Base-by-base conservation (phyloP, 2,888 invertebrate species). In the Pyrgus malvae region DNA sequence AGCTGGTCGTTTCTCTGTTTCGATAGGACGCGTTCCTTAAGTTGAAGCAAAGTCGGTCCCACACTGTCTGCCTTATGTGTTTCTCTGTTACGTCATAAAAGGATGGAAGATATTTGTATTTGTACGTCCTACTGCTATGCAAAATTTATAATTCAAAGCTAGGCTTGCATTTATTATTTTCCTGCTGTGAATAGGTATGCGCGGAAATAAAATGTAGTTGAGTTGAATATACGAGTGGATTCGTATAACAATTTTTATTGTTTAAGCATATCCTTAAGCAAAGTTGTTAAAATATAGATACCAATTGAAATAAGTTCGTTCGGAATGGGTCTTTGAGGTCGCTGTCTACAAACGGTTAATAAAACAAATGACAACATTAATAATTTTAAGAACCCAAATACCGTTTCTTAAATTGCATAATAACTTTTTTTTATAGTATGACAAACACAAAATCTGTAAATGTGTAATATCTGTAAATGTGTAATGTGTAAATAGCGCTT, bases 61-160 rank as follows among this genome's bases (percentile, higher is more conserved):
- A 83, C 78, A 81, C 78, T 83, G 83, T 86, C 88, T 87, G 77
- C 70, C 72, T 78, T 77, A 78, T 78, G 78, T 76, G 74, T 70
- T n/a, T 65, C 59, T 63, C 66, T 78, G 78, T 53, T 53, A 81
- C 73, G 79, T 80, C 78, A 83, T 57, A 57, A 17, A 58, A 60
- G 53, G 35, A 49, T 58, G 61, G 12, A 57, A 57, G 57, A 62
- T 56, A 61, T 62, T 54, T 46, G 45, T 38, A 38, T 45, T 53
- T 45, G 45, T 23, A 45, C 11, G 57, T 59, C 53, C 45, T 53
- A 56, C 60, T 58, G 56, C 23, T 53, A 46, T 53, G 53, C 38
- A 53, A 53, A 53, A 23, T 53, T 45, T 53, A 38, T 38, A 53
- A 45, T 53, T 46, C 45, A 53, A 46, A 46, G 45, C 45, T 31